phyloP scores from a whole-genome alignment of 2,888 invertebrate genomes.

The Flexamia atlantica region DNA sequence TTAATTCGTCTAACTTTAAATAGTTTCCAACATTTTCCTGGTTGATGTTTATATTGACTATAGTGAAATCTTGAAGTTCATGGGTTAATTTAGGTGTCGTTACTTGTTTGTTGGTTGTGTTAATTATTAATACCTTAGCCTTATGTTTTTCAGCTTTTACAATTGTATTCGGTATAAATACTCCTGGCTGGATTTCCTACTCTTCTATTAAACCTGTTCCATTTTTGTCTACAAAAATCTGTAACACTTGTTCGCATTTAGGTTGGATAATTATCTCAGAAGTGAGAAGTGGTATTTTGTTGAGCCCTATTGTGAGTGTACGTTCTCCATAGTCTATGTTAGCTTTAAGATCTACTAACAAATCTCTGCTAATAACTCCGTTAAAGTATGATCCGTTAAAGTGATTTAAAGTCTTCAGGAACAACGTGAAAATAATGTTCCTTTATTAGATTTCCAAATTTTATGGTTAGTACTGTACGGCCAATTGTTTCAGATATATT shows the following conservation, averaged over 20 bases:
- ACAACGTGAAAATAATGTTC: background rate
- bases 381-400: constrained; percentile 4
- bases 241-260: no score
- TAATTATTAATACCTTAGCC: background rate
- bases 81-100: background rate
- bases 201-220: constrained; percentile 12
- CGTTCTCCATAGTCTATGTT: constrained; percentile 20
- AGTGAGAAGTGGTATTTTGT: background rate
- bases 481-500: background rate
- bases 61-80: background rate
- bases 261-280: background rate
- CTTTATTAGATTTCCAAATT: constrained; percentile 5
- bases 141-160: background rate
- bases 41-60: background rate
- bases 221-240: no score
- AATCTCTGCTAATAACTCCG: constrained; percentile 34
- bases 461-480: background rate
- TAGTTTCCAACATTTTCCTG: no score
- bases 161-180: background rate
- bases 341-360: background rate
- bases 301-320: background rate
- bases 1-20: background rate
- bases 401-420: background rate
- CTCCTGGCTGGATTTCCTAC: background rate
- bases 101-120: background rate